phyloP scores from a whole-genome alignment of 92 coral and sea anemone species.

The Epizoanthus illoricatus region DNA sequence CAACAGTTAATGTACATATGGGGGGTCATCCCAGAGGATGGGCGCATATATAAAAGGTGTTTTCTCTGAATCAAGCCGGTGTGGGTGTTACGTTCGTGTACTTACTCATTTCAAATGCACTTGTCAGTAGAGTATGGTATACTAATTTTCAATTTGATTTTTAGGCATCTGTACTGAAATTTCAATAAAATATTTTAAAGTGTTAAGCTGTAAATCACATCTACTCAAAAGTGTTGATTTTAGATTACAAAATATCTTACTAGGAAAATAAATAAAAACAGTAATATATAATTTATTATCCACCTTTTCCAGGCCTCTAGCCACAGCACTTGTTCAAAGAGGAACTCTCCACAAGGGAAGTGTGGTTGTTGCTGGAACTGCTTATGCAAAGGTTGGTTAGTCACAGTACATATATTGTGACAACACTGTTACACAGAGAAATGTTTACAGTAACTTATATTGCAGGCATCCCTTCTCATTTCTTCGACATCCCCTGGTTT shows the following conservation, averaged over 20 bases:
- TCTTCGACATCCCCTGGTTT: no score
- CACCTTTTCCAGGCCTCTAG: slow-evolving; percentile 67
- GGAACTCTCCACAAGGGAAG: slow-evolving; percentile 81
- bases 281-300: background rate
- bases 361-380: slow-evolving; percentile 76
- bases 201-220: background rate
- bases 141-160: no score
- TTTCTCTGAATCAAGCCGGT: no score
- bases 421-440: no score
- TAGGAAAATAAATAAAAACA: background rate
- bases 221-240: background rate
- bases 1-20: background rate
- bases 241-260: no score
- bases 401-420: background rate
- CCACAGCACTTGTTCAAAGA: slow-evolving; percentile 84
- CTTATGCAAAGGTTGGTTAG: slow-evolving; percentile 79
- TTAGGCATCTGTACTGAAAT: no score
- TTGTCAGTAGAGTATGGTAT: no score
- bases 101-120: no score
- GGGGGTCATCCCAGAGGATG: background rate
- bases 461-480: no score
- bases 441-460: no score
- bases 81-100: background rate
- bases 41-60: background rate
- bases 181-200: no score